Evolutionary conservation across 2,113 vertebrate genomes (phyloP).

Genomic region (Sinocyclocheilus rhinocerous): DNA sequence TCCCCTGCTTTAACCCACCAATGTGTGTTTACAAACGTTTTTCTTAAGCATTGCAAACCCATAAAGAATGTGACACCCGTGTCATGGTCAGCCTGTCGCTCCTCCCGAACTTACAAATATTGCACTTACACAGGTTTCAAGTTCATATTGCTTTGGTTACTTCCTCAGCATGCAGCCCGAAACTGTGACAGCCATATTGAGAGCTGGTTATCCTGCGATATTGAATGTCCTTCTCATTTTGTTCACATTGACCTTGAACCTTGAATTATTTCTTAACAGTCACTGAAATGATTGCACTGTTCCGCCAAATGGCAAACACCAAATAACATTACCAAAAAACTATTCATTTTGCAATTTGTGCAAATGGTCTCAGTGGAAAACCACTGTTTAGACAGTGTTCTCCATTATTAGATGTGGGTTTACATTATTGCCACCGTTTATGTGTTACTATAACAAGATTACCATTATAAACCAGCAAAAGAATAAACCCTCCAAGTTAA

Average conservation of each 20-base stretch:
- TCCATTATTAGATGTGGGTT: neutral
- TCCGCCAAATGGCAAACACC: conserved; percentile 53
- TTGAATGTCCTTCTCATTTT: conserved; percentile 42
- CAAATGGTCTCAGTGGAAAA: neutral
- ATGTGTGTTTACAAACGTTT: neutral
- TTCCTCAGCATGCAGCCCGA: conserved; percentile 59
- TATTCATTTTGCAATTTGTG: conserved; percentile 53
- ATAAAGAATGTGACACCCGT: neutral
- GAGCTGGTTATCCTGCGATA: conserved; percentile 61
- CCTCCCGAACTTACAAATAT: conserved; percentile 32
- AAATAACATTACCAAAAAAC: conserved; percentile 62
- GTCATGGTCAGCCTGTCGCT: neutral
- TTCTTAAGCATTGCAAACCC: neutral
- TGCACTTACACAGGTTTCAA: conserved; percentile 56
- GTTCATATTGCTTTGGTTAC: conserved; percentile 58
- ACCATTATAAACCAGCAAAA: neutral
- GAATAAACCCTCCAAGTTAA: neutral
- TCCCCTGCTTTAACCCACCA: neutral
- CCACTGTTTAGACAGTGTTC: neutral
- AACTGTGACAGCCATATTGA: conserved; percentile 21
- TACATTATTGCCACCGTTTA: neutral
- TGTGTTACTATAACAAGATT: neutral
- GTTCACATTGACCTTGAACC: conserved; percentile 32
- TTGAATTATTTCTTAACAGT: neutral
- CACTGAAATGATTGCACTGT: conserved; percentile 52